Percentiles rank a stretch among this genome's conserved stretches.
Conservation (phyloP, 2,888 invertebrate species). For the Slavum lentiscoides region DNA sequence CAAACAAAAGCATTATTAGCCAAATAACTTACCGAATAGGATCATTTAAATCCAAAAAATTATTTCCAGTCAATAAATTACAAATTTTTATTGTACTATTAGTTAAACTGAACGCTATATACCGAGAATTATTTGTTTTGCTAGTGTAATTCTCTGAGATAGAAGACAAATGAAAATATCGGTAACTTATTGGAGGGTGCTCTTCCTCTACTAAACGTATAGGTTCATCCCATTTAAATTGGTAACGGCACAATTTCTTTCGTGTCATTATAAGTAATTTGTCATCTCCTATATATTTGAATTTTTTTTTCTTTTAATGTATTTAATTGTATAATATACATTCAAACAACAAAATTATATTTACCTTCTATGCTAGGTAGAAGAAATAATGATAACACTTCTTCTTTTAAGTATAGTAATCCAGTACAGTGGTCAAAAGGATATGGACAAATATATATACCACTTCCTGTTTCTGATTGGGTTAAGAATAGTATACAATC, state of each 20-base stretch:
- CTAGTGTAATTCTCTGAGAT: slow-evolving; percentile 9
- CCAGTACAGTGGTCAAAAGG: slow-evolving; percentile 25
- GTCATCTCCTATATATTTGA: slow-evolving; percentile 15
- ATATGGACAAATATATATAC: slow-evolving; percentile 26
- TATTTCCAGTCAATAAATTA: slow-evolving; percentile 24
- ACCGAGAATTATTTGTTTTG: slow-evolving; percentile 10
- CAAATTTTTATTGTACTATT: slow-evolving; percentile 42
- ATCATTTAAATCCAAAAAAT: slow-evolving; percentile 33
- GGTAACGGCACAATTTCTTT: neutral
- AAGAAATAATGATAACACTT: slow-evolving; percentile 32
- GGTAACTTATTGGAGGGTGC: neutral
- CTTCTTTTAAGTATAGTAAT: slow-evolving; percentile 34
- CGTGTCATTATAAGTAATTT: slow-evolving; percentile 26
- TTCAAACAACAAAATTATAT: neutral
- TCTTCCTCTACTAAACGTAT: neutral
- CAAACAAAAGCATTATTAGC: neutral
- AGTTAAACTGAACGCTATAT: slow-evolving; percentile 30
- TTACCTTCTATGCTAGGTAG: slow-evolving; percentile 17
- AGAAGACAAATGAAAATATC: slow-evolving; percentile 14
- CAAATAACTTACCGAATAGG: slow-evolving; percentile 32
- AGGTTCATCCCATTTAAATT: slow-evolving; percentile 12
- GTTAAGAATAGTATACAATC: slow-evolving; percentile 24
- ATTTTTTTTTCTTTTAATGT: neutral
- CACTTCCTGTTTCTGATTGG: slow-evolving; percentile 1
- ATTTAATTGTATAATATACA: neutral